Conservation (phyloP, 2,113 vertebrate genomes). For the Chaetodon trifascialis region DNA sequence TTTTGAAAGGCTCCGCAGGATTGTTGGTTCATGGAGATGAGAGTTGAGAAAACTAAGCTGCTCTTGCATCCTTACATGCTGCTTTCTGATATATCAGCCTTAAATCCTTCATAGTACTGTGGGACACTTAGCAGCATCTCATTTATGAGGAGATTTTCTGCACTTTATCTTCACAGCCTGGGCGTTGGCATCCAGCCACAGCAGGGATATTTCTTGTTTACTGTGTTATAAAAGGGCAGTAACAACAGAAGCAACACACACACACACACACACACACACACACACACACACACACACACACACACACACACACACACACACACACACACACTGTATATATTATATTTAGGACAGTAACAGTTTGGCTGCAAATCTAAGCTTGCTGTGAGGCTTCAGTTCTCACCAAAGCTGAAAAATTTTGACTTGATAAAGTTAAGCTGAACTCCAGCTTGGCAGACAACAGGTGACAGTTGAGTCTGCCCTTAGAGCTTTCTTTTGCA, state of each 20-base stretch:
- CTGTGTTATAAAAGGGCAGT: conserved; percentile 21
- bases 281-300: background rate
- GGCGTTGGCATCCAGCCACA: conserved; percentile 22
- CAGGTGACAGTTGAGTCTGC: conserved; percentile 27
- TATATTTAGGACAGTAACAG: conserved; percentile 13
- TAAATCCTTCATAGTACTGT: conserved; percentile 40
- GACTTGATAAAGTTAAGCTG: conserved; percentile 44
- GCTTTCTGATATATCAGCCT: conserved; percentile 41
- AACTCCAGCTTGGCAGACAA: conserved; percentile 32
- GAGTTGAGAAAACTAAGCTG: conserved; percentile 31
- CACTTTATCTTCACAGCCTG: conserved; percentile 28
- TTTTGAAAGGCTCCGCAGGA: conserved; percentile 39
- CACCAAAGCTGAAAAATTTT: conserved; percentile 32
- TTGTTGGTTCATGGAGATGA: conserved; percentile 30
- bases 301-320: background rate
- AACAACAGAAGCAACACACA: conserved; percentile 6
- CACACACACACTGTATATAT: background rate
- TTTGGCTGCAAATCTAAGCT: conserved; percentile 8
- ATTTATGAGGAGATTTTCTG: conserved; percentile 48
- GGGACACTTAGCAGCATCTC: conserved; percentile 42
- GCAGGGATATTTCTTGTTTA: conserved; percentile 24
- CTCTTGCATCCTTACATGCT: conserved; percentile 32
- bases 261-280: background rate
- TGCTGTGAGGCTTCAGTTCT: conserved; percentile 34
- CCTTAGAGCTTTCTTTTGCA: conserved; percentile 23